Conservation (phyloP, 2,797 vertebrate genomes). For the Gallirallus australis region DNA sequence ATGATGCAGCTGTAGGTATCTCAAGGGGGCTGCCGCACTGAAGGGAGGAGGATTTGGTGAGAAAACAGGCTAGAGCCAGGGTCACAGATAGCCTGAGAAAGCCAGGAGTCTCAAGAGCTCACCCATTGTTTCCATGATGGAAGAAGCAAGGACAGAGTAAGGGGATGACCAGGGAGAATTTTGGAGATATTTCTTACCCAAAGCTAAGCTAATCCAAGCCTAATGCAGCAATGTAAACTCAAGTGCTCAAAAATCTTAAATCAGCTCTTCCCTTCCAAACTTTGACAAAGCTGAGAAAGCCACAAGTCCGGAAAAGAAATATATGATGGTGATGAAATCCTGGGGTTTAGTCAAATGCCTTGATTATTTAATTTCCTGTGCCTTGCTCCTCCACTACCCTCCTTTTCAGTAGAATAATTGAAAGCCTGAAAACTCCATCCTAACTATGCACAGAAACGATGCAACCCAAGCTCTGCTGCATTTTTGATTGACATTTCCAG, state of each 20-base stretch:
- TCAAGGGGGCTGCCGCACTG: background rate
- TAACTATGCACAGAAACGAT: background rate
- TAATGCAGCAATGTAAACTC: background rate
- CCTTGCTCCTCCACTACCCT: background rate
- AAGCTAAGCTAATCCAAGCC: background rate
- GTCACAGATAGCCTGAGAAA: background rate
- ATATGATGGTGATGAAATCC: background rate
- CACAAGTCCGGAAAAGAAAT: background rate
- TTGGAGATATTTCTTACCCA: background rate
- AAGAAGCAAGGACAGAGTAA: background rate
- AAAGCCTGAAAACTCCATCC: background rate
- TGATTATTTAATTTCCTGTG: background rate
- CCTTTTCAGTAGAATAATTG: background rate
- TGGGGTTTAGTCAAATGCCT: background rate
- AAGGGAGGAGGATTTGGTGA: background rate
- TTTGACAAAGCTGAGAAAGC: background rate
- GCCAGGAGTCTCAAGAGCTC: background rate
- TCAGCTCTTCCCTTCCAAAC: background rate
- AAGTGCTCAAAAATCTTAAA: background rate
- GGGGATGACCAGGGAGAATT: background rate
- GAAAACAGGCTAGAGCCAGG: background rate
- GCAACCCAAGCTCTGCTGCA: background rate
- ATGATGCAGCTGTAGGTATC: background rate
- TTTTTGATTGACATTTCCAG: background rate
- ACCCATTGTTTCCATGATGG: background rate